Percentiles rank a stretch among this genome's conserved stretches.
phyloP scores from a whole-genome alignment of 1,140 invertebrate genomes.

The Nixonia krombeini region DNA sequence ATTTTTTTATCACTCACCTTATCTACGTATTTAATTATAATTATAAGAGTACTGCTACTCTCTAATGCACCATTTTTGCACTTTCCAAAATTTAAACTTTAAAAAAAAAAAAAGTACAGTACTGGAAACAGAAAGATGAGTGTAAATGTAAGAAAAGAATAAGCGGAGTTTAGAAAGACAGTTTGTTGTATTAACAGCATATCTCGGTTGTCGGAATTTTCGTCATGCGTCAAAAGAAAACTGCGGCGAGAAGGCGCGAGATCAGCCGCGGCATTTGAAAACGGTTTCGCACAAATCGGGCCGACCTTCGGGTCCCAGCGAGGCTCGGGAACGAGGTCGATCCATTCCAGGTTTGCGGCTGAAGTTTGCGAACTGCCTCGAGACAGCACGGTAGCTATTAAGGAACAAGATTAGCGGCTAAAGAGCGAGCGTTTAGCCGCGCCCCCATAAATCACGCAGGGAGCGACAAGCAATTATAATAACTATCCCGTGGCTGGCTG shows the following conservation, averaged over 20 bases:
- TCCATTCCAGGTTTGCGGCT: conserved; percentile 49
- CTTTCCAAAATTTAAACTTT: too few relatives aligned
- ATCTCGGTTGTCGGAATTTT: too few relatives aligned
- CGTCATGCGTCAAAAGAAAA: too few relatives aligned
- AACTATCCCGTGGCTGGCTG: conserved; percentile 54
- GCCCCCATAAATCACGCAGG: conserved; percentile 60
- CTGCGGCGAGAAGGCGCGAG: too few relatives aligned
- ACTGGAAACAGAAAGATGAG: too few relatives aligned
- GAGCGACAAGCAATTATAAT: conserved; percentile 68
- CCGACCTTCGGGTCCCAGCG: conserved; percentile 23
- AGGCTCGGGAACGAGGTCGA: conserved; percentile 40
- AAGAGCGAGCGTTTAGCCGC: conserved; percentile 57
- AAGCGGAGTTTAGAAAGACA: too few relatives aligned
- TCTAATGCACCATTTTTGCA: too few relatives aligned
- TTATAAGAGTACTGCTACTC: too few relatives aligned
- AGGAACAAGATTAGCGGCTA: conserved; percentile 58
- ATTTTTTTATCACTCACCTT: too few relatives aligned
- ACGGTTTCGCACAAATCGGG: conserved; percentile 26
- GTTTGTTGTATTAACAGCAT: neutral
- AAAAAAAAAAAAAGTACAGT: too few relatives aligned
- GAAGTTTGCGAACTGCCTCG: conserved; percentile 50
- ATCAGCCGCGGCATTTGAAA: neutral
- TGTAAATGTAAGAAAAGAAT: too few relatives aligned
- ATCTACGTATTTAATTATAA: too few relatives aligned
- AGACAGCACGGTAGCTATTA: conserved; percentile 51